These are phyloP conservation scores for Actenoides hombroni DNA, from an alignment of 2,113 vertebrate genomes.

Conservation along the genomic window DNA sequence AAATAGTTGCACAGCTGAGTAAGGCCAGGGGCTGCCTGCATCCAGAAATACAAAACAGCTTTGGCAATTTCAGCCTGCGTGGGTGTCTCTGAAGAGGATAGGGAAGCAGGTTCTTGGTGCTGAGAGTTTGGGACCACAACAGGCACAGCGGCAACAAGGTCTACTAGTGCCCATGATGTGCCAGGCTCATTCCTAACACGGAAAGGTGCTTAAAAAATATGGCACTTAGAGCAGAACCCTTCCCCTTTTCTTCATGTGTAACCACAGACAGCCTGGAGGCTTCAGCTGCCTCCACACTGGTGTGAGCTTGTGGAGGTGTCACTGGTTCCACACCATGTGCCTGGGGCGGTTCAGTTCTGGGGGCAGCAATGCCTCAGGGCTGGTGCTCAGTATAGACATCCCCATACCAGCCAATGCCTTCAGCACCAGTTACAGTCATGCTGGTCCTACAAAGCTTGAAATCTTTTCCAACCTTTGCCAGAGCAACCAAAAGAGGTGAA, in stretches of 20 bases:
- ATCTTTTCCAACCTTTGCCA: neutral
- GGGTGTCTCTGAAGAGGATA: neutral
- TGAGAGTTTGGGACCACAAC: neutral
- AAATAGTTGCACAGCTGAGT: neutral
- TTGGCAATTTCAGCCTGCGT: neutral
- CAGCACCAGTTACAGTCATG: neutral
- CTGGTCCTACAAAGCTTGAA: neutral
- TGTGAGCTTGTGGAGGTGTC: neutral
- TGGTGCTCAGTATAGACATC: neutral
- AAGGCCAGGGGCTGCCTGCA: neutral
- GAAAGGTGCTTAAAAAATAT: neutral
- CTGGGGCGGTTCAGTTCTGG: neutral
- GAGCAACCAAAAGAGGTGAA: neutral
- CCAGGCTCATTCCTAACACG: neutral
- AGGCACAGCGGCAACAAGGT: fast-evolving
- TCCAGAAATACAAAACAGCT: neutral
- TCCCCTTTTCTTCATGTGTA: neutral
- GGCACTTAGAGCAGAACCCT: neutral
- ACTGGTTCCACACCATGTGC: neutral
- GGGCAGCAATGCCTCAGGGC: neutral
- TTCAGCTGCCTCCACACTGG: neutral
- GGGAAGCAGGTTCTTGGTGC: neutral
- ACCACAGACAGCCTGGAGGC: neutral
- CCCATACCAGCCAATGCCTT: neutral
- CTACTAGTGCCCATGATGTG: fast-evolving